Evolutionary conservation across 92 coral and sea anemone genomes (phyloP), one percentile per base, ranked within the genome.

Genomic region (Actinernus sp.): DNA sequence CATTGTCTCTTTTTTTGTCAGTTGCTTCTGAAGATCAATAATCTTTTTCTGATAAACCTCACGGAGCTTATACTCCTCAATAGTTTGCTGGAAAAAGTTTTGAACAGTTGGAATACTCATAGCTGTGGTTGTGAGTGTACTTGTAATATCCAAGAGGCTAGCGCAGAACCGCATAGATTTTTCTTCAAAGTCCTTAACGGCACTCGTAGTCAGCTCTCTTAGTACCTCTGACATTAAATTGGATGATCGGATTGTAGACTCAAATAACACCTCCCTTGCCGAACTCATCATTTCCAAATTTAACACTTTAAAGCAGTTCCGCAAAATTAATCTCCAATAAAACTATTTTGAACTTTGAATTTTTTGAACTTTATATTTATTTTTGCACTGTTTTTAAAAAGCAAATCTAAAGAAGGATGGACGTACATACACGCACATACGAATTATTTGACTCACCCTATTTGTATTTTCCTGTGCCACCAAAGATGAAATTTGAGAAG

Each of bases 1-100:
- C 12, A 31, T 22, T 27, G 24, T 57, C 6, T 55, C 62, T 27
- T 57, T 57, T 14, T 57, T 57, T 31, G 22, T 31, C 39, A 55
- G 30, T 30, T 55, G 38, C 31, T 2, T 33, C 39, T 28, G 62
- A 55, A 55, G 62, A 26, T 55, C 62, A 24, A 28, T 9, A 9
- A 55, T 55, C 20, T 55, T 55, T 2, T 17, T 23, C 11, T 6
- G 36, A 55, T 55, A 55, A 24, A 55, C 62, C 36, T 24, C 62
- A 55, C 36, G 0, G 11, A 55, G 62, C 36, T 28, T n/a, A 30
- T 55, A 30, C 62, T 55, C 62, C 22, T 57, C 44, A 18, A 12
- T 6, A 20, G 46, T 31, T 4, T 31, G 20, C 45, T 43, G 4
- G 4, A 43, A 13, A 3, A 43, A 43, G 49, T 43, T 43, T 43